Percentiles rank a stretch among this genome's conserved stretches.
These are phyloP conservation scores for Lagopus leucura DNA, from an alignment of 2,113 vertebrate genomes.

Conservation along the genomic window DNA sequence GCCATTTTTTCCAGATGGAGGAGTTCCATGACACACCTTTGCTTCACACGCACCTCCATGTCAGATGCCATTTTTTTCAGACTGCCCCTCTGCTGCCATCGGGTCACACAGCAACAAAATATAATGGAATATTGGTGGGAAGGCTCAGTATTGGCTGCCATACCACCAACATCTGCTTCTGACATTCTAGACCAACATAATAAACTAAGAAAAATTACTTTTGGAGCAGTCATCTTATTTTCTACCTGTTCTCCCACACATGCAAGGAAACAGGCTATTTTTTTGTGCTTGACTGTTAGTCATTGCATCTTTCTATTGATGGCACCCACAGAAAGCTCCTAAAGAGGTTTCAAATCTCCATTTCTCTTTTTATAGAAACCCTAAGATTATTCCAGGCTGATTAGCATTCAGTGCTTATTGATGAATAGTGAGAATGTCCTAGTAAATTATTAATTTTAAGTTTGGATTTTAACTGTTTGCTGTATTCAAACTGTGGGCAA, in stretches of 20 bases:
- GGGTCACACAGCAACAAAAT: too few species aligned
- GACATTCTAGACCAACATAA: too few species aligned
- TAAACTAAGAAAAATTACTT: too few species aligned
- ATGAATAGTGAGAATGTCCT: rapidly evolving
- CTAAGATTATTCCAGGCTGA: background rate
- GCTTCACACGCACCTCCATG: too few species aligned
- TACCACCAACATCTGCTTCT: too few species aligned
- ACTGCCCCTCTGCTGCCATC: too few species aligned
- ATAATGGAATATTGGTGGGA: too few species aligned
- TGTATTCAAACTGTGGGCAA: background rate
- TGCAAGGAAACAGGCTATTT: background rate
- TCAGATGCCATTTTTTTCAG: too few species aligned
- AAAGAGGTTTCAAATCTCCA: background rate
- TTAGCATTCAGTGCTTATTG: background rate
- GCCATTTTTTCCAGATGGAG: too few species aligned
- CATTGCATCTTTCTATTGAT: background rate
- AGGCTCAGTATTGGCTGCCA: too few species aligned
- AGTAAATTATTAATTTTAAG: background rate
- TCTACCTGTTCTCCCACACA: rapidly evolving
- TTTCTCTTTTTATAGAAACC: background rate
- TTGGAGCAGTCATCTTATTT: too few species aligned
- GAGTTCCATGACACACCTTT: too few species aligned
- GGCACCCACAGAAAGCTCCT: background rate
- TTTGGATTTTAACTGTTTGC: background rate
- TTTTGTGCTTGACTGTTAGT: background rate